phyloP scores from a whole-genome alignment of 2,113 vertebrate genomes.

The Lynx canadensis region DNA sequence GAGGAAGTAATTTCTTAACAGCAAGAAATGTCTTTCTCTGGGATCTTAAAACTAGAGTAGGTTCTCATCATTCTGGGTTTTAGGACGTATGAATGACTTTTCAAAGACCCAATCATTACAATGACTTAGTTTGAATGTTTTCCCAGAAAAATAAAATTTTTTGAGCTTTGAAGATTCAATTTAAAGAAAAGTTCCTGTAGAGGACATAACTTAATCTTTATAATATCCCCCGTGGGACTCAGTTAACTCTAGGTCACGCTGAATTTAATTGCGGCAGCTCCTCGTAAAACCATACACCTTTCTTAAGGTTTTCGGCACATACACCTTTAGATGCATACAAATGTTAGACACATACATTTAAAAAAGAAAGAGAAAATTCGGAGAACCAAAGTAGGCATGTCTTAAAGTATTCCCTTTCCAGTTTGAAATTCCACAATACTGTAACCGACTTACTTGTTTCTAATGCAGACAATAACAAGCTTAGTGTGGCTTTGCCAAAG shows the following conservation, averaged over 20 bases:
- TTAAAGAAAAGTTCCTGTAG: neutral
- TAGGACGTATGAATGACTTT: slow-evolving; percentile 1
- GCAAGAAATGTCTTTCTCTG: neutral
- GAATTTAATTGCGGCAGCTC: neutral
- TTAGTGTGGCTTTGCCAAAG: neutral
- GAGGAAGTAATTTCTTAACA: neutral
- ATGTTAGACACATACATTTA: neutral
- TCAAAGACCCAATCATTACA: slow-evolving; percentile 55
- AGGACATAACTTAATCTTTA: slow-evolving; percentile 54
- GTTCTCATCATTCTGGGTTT: neutral
- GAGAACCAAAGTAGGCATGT: neutral
- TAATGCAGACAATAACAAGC: neutral
- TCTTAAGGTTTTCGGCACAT: neutral
- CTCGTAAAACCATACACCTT: neutral
- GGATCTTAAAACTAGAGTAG: neutral
- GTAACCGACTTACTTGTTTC: neutral
- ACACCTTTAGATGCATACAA: neutral
- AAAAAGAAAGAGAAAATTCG: neutral
- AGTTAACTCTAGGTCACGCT: neutral
- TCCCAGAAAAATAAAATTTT: slow-evolving; percentile 45
- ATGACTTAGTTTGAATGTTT: slow-evolving; percentile 59
- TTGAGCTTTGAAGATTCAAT: slow-evolving; percentile 52
- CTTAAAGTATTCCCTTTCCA: neutral
- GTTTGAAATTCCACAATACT: neutral
- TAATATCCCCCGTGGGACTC: neutral